Percentiles rank a stretch among this genome's conserved stretches.
Conservation (phyloP, 1,140 invertebrate genomes). For the Nasonia giraulti region DNA sequence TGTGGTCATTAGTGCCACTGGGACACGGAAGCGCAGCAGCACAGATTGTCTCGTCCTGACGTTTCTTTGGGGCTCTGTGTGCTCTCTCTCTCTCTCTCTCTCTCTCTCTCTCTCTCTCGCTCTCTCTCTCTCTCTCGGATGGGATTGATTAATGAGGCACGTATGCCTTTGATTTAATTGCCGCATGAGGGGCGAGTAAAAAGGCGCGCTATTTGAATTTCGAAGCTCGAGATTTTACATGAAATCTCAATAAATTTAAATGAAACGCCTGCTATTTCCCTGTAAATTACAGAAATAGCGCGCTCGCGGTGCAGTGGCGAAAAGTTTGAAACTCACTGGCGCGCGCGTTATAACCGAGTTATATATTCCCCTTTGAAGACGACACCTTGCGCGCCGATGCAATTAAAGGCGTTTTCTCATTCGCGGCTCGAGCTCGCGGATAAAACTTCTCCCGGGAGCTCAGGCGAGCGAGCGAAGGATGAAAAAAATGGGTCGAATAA, state of each 20-base stretch:
- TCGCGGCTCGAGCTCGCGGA: neutral
- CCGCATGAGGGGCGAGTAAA: neutral
- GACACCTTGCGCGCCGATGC: neutral
- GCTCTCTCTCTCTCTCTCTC: too few relatives aligned
- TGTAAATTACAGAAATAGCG: neutral
- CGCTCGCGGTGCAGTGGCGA: too few relatives aligned
- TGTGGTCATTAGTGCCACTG: constrained; percentile 66
- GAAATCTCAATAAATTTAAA: neutral
- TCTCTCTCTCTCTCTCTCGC: too few relatives aligned
- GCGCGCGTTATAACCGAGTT: neutral
- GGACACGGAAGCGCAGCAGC: constrained; percentile 62
- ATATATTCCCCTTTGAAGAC: neutral
- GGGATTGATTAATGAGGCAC: neutral
- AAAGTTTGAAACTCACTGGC: neutral
- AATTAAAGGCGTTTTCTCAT: neutral
- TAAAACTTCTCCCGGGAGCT: neutral
- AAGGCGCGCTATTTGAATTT: neutral
- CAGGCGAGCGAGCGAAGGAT: too few relatives aligned
- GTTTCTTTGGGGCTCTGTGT: neutral
- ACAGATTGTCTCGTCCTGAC: neutral
- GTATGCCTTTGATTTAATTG: neutral
- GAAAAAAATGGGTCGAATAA: neutral
- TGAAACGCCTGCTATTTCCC: neutral
- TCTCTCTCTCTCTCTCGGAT: too few relatives aligned
- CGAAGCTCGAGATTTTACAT: neutral